phyloP scores from a whole-genome alignment of 1,140 invertebrate genomes.

The Orchestia grillus region DNA sequence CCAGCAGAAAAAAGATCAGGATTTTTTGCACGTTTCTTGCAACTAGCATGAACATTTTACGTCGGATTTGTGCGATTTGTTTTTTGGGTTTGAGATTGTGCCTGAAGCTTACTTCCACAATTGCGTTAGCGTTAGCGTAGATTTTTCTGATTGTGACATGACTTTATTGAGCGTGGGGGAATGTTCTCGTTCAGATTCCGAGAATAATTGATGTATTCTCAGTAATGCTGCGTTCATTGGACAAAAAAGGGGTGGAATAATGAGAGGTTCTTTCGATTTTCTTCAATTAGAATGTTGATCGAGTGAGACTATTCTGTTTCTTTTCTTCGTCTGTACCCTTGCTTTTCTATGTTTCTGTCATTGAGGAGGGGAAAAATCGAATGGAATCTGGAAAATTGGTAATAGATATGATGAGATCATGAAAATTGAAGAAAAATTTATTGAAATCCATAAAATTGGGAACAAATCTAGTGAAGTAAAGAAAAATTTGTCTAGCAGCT shows the following conservation, averaged over 20 bases:
- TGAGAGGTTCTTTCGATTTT: background rate
- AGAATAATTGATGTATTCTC: background rate
- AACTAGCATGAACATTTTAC: background rate
- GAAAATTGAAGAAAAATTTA: too few relatives aligned
- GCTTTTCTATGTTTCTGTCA: too few relatives aligned
- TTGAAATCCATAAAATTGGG: background rate
- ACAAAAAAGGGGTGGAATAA: background rate
- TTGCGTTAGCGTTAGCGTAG: background rate
- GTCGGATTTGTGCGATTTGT: background rate
- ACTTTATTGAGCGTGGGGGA: background rate
- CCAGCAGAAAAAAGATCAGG: background rate
- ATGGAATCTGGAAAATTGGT: too few relatives aligned
- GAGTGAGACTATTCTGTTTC: background rate
- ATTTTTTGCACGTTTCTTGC: background rate
- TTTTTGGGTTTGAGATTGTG: background rate
- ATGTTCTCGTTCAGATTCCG: background rate
- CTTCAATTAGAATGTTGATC: background rate
- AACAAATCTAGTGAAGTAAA: background rate
- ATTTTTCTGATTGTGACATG: background rate
- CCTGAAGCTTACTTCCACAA: background rate
- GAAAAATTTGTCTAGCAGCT: background rate
- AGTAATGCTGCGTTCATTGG: background rate
- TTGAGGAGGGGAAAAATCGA: too few relatives aligned
- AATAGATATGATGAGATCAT: too few relatives aligned
- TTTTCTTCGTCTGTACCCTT: too few relatives aligned